Percentiles rank a stretch among this genome's conserved stretches.
phyloP scores from a whole-genome alignment of 2,888 invertebrate species.

The Neoitamus cyanurus region DNA sequence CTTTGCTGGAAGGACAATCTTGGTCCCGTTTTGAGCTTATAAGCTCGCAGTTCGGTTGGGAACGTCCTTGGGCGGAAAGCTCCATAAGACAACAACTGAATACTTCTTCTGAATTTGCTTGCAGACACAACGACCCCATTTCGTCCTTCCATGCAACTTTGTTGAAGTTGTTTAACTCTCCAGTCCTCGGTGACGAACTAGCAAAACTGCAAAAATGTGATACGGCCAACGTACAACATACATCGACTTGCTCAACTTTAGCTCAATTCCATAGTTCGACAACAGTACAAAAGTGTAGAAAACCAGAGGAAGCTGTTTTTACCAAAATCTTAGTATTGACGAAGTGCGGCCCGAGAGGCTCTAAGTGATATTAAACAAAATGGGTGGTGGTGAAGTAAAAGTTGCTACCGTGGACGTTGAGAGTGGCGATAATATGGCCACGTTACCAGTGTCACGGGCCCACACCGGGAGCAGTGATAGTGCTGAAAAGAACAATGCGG shows the following conservation, averaged over 20 bases:
- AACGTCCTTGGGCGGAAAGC: conserved; percentile 40
- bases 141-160: conserved; percentile 20
- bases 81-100: conserved; percentile 6
- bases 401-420: conserved; percentile 90
- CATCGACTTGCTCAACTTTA: conserved; percentile 28
- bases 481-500: conserved; percentile 84
- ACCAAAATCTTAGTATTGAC: background rate
- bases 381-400: conserved; percentile 83
- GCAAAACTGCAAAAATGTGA: conserved; percentile 33
- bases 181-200: background rate
- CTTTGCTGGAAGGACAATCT: background rate
- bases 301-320: background rate
- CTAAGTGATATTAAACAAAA: conserved; percentile 56
- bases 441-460: conserved; percentile 84
- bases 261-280: conserved; percentile 14
- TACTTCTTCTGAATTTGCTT: conserved; percentile 2
- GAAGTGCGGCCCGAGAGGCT: background rate
- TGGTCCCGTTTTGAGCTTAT: background rate
- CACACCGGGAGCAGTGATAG: conserved; percentile 76
- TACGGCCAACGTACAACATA: background rate
- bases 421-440: conserved; percentile 89
- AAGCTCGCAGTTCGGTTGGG: conserved; percentile 33
- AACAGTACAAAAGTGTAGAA: conserved; percentile 25
- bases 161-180: background rate
- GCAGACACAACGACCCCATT: conserved; percentile 40